A percentile compares a stretch with the other conserved stretches of the same genome.
Evolutionary conservation across 2,888 invertebrate species (phyloP).

Genomic region (Psococerastis gibbosa): DNA sequence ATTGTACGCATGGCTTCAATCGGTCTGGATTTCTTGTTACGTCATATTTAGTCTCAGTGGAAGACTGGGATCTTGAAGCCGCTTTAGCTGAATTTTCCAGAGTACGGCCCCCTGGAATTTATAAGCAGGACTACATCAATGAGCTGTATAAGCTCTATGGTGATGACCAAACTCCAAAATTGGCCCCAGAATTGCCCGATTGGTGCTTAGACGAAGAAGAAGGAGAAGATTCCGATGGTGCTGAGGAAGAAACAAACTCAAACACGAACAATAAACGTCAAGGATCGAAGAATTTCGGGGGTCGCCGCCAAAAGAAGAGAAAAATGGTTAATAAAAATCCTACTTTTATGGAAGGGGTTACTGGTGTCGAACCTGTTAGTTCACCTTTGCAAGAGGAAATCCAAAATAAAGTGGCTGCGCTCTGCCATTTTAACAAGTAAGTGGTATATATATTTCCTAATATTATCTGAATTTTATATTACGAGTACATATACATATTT

Average conservation of each 20-base stretch:
- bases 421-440: constrained; percentile 58
- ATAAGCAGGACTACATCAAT: constrained; percentile 85
- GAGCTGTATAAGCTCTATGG: constrained; percentile 72
- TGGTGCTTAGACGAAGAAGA: constrained; percentile 63
- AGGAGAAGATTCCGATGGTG: constrained; percentile 24
- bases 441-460: no score
- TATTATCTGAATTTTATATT: no score
- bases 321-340: constrained; percentile 33
- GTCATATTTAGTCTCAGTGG: constrained; percentile 71
- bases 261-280: constrained; percentile 1
- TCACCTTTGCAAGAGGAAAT: constrained; percentile 39
- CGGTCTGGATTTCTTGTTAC: constrained; percentile 90
- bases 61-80: constrained; percentile 67
- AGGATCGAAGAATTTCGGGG: constrained; percentile 18
- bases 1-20: constrained; percentile 98
- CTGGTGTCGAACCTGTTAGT: constrained; percentile 53
- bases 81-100: constrained; percentile 60
- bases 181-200: constrained; percentile 50
- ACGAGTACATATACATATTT: no score
- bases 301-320: constrained; percentile 18
- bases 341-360: constrained; percentile 71
- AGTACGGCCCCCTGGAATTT: constrained; percentile 82
- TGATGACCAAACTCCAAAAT: constrained; percentile 43
- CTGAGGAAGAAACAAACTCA: constrained; percentile 23
- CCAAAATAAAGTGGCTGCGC: constrained; percentile 53